Base-by-base conservation (phyloP, 2,113 vertebrate genomes). In the Nesospiza acunhae region DNA sequence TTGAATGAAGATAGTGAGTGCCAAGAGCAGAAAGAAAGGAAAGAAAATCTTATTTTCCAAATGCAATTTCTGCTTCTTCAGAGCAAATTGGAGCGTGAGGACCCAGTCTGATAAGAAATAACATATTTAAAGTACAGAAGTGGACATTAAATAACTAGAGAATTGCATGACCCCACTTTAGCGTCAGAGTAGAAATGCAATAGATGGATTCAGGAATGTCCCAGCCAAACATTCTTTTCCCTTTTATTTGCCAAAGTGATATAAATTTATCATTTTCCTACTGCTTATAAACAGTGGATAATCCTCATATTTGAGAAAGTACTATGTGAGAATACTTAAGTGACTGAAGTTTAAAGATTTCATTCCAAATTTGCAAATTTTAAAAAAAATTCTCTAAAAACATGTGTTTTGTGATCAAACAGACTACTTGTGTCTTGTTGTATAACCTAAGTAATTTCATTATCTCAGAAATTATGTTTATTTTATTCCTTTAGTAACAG, bases 1-100 rank as follows among this genome's bases (percentile, higher is more conserved):
- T 67, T 75, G 60, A 91, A 81, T 52, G 60, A 63, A 80, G 75
- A 76, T 22, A 88, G 82, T 0, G n/a, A 93, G 35, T 68, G 63
- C 83, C 42, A 78, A 60, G 86, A 56, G 89, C 33, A 68, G 80
- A 91, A 85, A 68, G 39, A 74, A 90, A 79, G 39, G 53, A 72
- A 82, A 49, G 72, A 52, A 88, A 96, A 92, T 90, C 47, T 33
- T 78, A 28, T 95, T 93, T 96, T 85, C 72, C 84, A 87, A 94
- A 86, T 46, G 56, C 39, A 93, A 28, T 95, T 96, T 88, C 82
- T 83, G 30, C 82, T 72, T 77, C 83, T 92, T 86, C 80, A 75
- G 87, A 92, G 49, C 22, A 81, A 86, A 93, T 68, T 70, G 66
- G 90, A 92, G 69, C 68, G 53, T 30, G 59, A 90, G 90, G 75